A percentile compares a stretch with the other conserved stretches of the same genome.
Evolutionary conservation across 2,113 vertebrate genomes (phyloP).

Genomic region (Patagioenas fasciata): DNA sequence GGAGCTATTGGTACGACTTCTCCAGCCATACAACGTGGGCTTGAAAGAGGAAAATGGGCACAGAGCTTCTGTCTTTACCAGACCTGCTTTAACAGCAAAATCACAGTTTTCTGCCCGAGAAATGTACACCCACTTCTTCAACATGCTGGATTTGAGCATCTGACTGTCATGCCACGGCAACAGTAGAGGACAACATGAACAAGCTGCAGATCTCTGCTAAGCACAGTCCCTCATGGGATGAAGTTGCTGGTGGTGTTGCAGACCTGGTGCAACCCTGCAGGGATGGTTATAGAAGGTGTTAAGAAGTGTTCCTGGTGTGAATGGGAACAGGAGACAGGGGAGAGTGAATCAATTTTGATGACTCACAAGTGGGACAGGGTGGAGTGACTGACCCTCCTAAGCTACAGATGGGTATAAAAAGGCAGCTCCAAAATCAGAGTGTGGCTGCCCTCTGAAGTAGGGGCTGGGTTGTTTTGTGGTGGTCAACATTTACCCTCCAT

Average conservation of each 20-base stretch:
- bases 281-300: background rate
- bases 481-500: fast-evolving
- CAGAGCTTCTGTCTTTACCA: background rate
- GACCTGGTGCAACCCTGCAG: background rate
- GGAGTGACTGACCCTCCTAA: background rate
- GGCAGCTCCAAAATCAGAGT: background rate
- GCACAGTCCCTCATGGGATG: background rate
- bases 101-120: background rate
- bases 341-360: background rate
- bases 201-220: background rate
- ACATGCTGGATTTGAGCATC: background rate
- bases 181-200: background rate
- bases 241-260: background rate
- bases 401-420: background rate
- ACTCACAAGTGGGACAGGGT: background rate
- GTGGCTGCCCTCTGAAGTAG: fast-evolving
- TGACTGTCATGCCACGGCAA: background rate
- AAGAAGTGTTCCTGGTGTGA: background rate
- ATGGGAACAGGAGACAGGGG: background rate
- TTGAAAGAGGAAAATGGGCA: background rate
- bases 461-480: background rate
- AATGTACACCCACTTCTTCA: background rate
- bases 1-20: background rate
- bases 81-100: background rate
- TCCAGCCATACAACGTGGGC: background rate